A percentile compares a stretch with the other conserved stretches of the same genome.
These are phyloP conservation scores for Lutjanus argentimaculatus DNA, from an alignment of 2,797 vertebrate genomes.

Conservation along the genomic window DNA sequence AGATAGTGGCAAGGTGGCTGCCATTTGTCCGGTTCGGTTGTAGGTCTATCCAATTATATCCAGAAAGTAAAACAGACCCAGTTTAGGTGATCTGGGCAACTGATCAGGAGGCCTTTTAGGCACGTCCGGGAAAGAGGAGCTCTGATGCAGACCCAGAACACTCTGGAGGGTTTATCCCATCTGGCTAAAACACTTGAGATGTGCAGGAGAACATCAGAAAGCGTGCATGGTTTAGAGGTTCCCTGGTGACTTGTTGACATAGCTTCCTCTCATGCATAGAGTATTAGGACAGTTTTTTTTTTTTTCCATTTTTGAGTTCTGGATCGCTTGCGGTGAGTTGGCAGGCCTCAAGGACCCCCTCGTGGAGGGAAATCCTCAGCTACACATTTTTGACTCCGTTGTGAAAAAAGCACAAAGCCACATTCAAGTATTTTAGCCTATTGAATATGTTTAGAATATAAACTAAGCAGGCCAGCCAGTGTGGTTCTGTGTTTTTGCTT, in stretches of 20 bases:
- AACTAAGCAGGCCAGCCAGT: background rate
- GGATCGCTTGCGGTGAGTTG: background rate
- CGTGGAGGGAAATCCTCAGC: background rate
- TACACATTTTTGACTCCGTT: background rate
- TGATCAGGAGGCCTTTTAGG: background rate
- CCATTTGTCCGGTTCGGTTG: no score
- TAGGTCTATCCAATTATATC: no score
- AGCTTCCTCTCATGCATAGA: background rate
- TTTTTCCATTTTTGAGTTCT: background rate
- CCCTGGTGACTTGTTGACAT: background rate
- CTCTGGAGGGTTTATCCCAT: background rate
- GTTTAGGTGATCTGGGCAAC: background rate
- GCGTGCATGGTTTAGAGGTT: background rate
- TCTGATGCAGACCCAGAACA: background rate
- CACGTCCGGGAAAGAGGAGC: background rate
- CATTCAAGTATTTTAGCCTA: constrained; percentile 1
- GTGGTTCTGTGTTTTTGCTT: background rate
- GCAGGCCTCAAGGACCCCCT: background rate
- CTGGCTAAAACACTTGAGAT: background rate
- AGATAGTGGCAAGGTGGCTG: no score
- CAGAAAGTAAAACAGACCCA: no score
- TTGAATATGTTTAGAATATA: constrained; percentile 4
- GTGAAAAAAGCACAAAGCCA: background rate
- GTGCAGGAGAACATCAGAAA: background rate
- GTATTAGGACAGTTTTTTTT: background rate